Base-by-base conservation (phyloP, 1,140 invertebrate genomes). In the Drosophila dunni region DNA sequence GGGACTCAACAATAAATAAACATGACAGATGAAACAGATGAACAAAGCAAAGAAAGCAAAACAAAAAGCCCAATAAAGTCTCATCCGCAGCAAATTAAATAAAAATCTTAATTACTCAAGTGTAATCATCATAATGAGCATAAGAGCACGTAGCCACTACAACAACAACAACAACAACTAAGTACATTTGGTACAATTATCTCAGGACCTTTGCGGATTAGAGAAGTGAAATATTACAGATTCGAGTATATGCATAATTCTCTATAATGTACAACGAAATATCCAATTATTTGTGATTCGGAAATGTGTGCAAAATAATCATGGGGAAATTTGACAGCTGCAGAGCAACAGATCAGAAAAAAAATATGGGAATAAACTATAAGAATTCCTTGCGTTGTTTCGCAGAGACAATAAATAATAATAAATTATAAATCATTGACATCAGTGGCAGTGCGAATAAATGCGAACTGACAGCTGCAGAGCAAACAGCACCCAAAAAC, bases 1-100 rank as follows among this genome's bases (percentile, higher is more conserved):
- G 58, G 50, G 34, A 46, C 38, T 34, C 53, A 58, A 73, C 79
- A 80, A 81, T 81, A 85, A 85, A 85, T 85, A 85, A 85, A 85
- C 62, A 78, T 78, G 60, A 85, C 81, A 68, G 81, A 78, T 85
- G 78, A 51, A 80, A 48, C 33, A 48, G 48, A 63, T 63, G 61
- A 42, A 40, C 60, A 42, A 46, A 72, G 10, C 44, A 60, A 57
- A 15, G 36, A 29, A 34, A 33, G 24, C 15, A 67, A 58, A 40
- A 10, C 7, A 66, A 72, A 60, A 53, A 54, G 24, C 11, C 15
- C 9, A 24, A 9, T 48, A 45, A 40, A 56, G 42, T 44, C 17
- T 20, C 17, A n/a, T 11, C 8, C 15, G 1, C 15, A 40, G 33
- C 46, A 75, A 80, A 70, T 62, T 56, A 75, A 54, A 80, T 76